Conservation (phyloP, 2,113 vertebrate species). For the Cnemophilus loriae region DNA sequence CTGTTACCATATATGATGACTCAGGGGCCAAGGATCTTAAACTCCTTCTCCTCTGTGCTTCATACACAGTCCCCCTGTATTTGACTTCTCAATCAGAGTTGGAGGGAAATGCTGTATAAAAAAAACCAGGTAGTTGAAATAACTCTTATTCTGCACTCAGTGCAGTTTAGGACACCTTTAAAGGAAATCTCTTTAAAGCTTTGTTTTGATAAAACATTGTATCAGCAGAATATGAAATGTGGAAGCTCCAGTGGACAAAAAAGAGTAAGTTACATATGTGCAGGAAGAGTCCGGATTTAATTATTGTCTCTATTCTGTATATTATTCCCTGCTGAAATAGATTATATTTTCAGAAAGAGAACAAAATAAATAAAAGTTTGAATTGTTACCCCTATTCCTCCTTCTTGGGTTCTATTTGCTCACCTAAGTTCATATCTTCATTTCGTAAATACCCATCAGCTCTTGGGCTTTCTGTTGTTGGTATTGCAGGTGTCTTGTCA, state of each 20-base stretch:
- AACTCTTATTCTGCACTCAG: neutral
- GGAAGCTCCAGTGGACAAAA: neutral
- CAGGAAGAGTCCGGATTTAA: neutral
- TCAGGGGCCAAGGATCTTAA: neutral
- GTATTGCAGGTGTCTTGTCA: neutral
- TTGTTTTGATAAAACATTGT: neutral
- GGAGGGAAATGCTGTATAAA: neutral
- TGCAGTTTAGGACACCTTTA: neutral
- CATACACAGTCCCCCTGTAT: neutral
- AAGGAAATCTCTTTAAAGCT: neutral
- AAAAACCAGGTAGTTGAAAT: neutral
- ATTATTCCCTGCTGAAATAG: neutral
- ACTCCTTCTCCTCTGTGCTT: neutral
- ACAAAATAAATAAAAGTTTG: neutral
- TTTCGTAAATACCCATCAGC: neutral
- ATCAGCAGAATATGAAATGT: neutral
- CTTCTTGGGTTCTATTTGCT: neutral
- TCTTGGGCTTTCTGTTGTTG: rapidly evolving
- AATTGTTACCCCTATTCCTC: neutral
- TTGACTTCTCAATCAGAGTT: neutral
- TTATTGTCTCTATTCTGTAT: neutral
- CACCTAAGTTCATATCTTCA: neutral
- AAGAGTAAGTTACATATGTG: neutral
- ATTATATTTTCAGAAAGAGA: neutral
- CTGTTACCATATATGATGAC: neutral